Percentiles rank a stretch among this genome's conserved stretches.
Conservation (phyloP, 1,140 invertebrate species). For the Sarcophaga bullata region DNA sequence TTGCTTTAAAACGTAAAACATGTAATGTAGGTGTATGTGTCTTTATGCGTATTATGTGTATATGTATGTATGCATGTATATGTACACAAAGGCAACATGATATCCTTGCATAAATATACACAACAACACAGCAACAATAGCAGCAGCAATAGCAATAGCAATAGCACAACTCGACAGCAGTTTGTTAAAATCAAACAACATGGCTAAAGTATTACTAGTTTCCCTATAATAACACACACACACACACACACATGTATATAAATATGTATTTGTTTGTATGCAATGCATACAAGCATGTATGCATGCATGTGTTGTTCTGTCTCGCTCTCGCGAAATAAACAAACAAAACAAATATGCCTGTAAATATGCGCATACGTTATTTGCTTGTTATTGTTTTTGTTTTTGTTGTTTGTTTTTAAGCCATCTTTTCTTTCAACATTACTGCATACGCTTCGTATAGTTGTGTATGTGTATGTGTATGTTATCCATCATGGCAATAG, state of each 20-base stretch:
- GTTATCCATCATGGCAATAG: background rate
- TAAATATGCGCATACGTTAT: background rate
- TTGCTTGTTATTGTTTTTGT: background rate
- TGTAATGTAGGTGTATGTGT: too few relatives aligned
- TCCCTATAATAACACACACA: background rate
- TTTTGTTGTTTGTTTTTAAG: background rate
- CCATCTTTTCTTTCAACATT: background rate
- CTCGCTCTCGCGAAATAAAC: background rate
- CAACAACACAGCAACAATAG: background rate
- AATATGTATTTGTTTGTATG: background rate
- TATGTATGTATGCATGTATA: background rate
- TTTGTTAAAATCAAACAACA: slow-evolving; percentile 34
- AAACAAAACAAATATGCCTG: too few relatives aligned
- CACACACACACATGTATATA: background rate
- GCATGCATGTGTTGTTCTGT: background rate
- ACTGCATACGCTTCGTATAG: background rate
- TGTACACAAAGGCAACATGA: slow-evolving; percentile 9
- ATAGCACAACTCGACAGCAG: background rate
- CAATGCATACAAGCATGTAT: slow-evolving; percentile 20
- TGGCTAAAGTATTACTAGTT: background rate
- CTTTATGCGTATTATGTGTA: background rate
- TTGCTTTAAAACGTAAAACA: too few relatives aligned
- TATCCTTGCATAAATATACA: slow-evolving; percentile 27
- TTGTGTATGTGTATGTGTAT: background rate
- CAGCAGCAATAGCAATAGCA: background rate